A percentile compares a stretch with the other conserved stretches of the same genome.
Conservation (phyloP, 2,113 vertebrate genomes). For the Pseudolaguvia tuberculata region DNA sequence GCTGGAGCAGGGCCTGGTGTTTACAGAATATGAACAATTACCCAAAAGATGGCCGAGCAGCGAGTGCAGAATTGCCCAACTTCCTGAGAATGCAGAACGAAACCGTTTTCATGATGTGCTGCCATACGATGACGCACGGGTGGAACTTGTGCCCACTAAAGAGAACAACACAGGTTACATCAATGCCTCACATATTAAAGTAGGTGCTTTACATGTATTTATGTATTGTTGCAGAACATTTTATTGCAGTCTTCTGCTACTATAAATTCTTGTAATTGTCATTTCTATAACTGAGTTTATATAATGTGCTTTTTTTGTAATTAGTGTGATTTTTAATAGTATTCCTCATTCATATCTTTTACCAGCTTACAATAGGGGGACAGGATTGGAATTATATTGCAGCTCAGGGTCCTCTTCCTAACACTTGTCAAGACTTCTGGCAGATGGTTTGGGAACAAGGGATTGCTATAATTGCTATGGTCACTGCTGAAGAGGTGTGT, state of each 20-base stretch:
- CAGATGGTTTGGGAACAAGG: slow-evolving; percentile 99
- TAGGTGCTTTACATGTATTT: slow-evolving; percentile 55
- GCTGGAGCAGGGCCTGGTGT: slow-evolving; percentile 84
- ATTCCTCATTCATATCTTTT: slow-evolving; percentile 20
- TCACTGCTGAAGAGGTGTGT: slow-evolving; percentile 89
- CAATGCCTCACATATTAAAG: slow-evolving; percentile 91
- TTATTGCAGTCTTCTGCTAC: background rate
- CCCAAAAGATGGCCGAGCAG: slow-evolving; percentile 71
- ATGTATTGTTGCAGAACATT: background rate
- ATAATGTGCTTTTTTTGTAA: background rate
- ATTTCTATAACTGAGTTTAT: background rate
- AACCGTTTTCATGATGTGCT: slow-evolving; percentile 95
- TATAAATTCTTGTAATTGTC: background rate
- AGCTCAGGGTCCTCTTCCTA: slow-evolving; percentile 85
- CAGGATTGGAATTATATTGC: slow-evolving; percentile 95
- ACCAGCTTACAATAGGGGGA: slow-evolving; percentile 78
- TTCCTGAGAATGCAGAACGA: slow-evolving; percentile 85
- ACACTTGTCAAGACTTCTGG: slow-evolving; percentile 96
- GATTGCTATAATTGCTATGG: slow-evolving; percentile 93
- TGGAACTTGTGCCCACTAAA: slow-evolving; percentile 95
- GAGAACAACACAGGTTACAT: slow-evolving; percentile 98
- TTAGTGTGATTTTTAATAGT: background rate
- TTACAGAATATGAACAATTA: slow-evolving; percentile 86
- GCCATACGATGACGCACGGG: slow-evolving; percentile 86
- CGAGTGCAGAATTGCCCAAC: slow-evolving; percentile 76